Evolutionary conservation across 2,888 invertebrate species (phyloP), one percentile per base, ranked within the genome.

Genomic region (Dermolepida albohirtum): DNA sequence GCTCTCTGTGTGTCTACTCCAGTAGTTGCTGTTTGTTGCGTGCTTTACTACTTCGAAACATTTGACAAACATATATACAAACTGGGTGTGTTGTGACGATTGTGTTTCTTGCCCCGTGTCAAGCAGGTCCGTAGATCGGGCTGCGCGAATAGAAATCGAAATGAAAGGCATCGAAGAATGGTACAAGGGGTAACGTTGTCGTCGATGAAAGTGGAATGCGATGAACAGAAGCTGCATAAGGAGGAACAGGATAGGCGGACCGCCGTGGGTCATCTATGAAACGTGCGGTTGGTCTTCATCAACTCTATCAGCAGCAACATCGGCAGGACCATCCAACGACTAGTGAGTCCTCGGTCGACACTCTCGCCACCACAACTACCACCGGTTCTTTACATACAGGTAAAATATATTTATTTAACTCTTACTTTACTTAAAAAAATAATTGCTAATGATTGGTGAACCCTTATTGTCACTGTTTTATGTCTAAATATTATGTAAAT

Each of bases 361-460:
- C 80, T 71, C 79, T 80, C 71, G 79, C 78, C 72, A 78, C 80
- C 72, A 73, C 74, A 64, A 72, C 76, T 69, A 78, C 79, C 72
- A 79, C 80, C 74, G 80, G 79, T 74, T 82, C 80, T 72, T 80
- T 79, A 77, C 78, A 79, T 76, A 81, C 80, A 80, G 80, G 81
- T 82, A 79, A 74, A 44, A 41, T 16, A 27, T 27, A 43, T n/a
- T 1, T 14, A 16, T 22, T 22, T n/a, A n/a, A n/a, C n/a, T n/a
- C n/a, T n/a, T n/a, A n/a, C n/a, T n/a, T n/a, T n/a, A n/a, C n/a
- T n/a, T n/a, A n/a, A n/a, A n/a, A n/a, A n/a, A n/a, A n/a, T n/a
- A n/a, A n/a, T n/a, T n/a, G n/a, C n/a, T n/a, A n/a, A n/a, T n/a
- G n/a, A n/a, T n/a, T n/a, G n/a, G n/a, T n/a, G n/a, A n/a, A n/a